These are phyloP conservation scores for Heteromormyrus szaboi DNA, from an alignment of 2,797 vertebrate species.

Conservation along the genomic window DNA sequence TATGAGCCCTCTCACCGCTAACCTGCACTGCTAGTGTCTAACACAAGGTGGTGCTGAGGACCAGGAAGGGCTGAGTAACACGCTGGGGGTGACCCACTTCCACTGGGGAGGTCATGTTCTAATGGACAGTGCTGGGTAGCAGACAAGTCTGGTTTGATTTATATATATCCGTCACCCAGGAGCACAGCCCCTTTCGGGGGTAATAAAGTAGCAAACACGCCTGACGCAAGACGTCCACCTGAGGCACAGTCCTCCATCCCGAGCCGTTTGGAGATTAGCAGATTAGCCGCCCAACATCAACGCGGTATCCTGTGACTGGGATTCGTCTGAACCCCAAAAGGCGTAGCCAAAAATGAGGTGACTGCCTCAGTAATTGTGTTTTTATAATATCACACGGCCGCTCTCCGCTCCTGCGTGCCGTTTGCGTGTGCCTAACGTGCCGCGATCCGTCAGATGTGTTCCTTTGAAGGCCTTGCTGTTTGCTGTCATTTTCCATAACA, in stretches of 20 bases:
- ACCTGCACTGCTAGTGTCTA: not conserved
- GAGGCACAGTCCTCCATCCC: not conserved
- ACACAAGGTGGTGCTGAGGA: not conserved
- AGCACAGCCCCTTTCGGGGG: not conserved
- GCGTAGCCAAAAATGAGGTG: not conserved
- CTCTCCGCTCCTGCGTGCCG: not conserved
- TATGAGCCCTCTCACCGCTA: not conserved
- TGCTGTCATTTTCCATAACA: not conserved
- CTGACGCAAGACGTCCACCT: not conserved
- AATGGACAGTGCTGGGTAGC: conserved; percentile 8
- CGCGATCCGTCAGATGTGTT: not conserved
- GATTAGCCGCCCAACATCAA: not conserved
- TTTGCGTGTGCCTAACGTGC: not conserved
- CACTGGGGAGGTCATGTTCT: not conserved
- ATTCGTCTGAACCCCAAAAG: not conserved
- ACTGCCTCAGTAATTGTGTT: not conserved
- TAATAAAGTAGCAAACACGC: not conserved
- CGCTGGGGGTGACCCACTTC: not conserved
- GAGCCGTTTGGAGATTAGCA: not conserved
- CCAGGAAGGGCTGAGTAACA: not conserved
- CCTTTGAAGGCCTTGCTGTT: not conserved
- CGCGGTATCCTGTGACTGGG: not conserved
- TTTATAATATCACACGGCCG: not conserved
- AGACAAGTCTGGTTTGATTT: not conserved
- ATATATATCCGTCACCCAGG: not conserved